These are phyloP conservation scores for Piaya cayana DNA, from an alignment of 2,113 vertebrate species.

Conservation along the genomic window DNA sequence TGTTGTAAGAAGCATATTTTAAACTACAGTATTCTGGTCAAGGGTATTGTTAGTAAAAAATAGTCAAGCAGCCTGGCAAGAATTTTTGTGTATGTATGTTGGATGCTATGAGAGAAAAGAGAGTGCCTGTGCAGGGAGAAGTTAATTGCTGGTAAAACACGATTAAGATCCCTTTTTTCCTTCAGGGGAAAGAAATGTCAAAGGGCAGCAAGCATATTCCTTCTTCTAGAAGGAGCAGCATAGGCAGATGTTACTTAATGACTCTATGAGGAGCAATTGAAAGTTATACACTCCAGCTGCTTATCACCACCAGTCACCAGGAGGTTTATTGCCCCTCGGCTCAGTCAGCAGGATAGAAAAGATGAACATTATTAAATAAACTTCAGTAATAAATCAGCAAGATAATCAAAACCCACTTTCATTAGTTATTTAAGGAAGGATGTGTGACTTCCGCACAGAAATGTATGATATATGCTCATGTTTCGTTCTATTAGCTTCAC, in stretches of 20 bases:
- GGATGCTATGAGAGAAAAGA: background rate
- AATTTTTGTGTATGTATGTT: background rate
- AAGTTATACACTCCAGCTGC: background rate
- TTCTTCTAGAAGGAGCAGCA: background rate
- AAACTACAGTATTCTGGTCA: background rate
- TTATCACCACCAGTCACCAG: background rate
- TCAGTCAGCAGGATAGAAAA: constrained; percentile 5
- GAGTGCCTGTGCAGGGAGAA: background rate
- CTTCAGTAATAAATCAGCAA: background rate
- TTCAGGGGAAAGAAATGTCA: background rate
- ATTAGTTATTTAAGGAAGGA: background rate
- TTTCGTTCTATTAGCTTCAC: background rate
- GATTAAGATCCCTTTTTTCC: background rate
- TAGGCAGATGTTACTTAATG: constrained; percentile 10
- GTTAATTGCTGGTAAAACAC: constrained; percentile 7
- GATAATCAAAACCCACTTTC: background rate
- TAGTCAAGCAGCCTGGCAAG: background rate
- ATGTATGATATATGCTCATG: background rate
- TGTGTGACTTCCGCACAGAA: background rate
- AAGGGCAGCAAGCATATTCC: background rate
- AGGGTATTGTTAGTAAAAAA: background rate
- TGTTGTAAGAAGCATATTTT: background rate
- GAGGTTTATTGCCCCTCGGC: background rate
- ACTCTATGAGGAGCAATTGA: background rate
- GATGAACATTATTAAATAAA: background rate